A percentile compares a stretch with the other conserved stretches of the same genome.
Conservation (phyloP, 2,113 vertebrate species). For the Corythoichthys intestinalis region DNA sequence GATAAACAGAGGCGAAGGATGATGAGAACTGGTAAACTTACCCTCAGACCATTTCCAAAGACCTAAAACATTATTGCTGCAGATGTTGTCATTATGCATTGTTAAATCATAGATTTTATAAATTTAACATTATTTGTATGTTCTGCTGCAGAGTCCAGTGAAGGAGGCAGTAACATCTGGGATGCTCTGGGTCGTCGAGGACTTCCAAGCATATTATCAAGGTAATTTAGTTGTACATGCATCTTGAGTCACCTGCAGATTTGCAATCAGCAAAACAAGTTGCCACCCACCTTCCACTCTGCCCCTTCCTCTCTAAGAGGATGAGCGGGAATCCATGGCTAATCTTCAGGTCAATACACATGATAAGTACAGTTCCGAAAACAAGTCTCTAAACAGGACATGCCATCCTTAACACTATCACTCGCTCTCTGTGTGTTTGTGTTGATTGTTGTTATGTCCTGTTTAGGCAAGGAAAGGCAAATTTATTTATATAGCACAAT, state of each 20-base stretch:
- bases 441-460: neutral
- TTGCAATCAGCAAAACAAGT: conserved; percentile 42
- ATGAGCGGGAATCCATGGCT: conserved; percentile 58
- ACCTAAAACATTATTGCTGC: neutral
- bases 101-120: neutral
- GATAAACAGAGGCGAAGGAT: too few relatives aligned
- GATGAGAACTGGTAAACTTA: too few relatives aligned
- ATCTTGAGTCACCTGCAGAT: conserved; percentile 24
- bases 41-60: neutral
- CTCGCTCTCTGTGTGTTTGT: conserved; percentile 4
- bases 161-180: conserved; percentile 42
- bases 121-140: neutral
- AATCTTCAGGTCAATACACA: conserved; percentile 64
- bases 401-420: conserved; percentile 24
- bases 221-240: conserved; percentile 56
- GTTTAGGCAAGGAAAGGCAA: neutral
- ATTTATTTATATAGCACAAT: too few relatives aligned
- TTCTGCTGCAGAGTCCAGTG: conserved; percentile 41
- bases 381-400: conserved; percentile 48
- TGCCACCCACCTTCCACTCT: neutral
- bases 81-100: too few relatives aligned
- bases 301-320: conserved; percentile 50
- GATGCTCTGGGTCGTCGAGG: conserved; percentile 51
- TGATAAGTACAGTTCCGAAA: conserved; percentile 47
- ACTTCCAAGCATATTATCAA: conserved; percentile 53